phyloP scores from a whole-genome alignment of 37 sponge, comb jelly and placozoan genomes.

The Beroe ovata region DNA sequence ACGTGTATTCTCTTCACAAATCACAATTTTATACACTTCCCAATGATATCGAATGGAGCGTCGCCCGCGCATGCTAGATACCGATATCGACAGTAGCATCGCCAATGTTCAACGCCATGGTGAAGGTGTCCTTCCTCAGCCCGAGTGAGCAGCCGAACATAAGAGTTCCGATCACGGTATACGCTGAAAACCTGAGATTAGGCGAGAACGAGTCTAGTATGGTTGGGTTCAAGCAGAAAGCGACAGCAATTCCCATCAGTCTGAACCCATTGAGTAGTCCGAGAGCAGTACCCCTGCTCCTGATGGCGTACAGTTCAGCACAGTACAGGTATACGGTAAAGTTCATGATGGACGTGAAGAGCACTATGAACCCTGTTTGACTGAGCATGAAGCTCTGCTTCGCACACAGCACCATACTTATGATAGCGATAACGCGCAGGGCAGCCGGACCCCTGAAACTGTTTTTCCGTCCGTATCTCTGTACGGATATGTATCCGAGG shows the following conservation, averaged over 20 bases:
- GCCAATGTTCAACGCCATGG: constrained; percentile 47
- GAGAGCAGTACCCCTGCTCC: constrained; percentile 3
- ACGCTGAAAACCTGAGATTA: background rate
- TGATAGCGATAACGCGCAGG: background rate
- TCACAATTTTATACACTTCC: too few species aligned
- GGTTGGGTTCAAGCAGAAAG: background rate
- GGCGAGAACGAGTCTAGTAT: background rate
- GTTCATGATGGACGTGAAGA: constrained; percentile 13
- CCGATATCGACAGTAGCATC: constrained; percentile 45
- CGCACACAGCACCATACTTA: constrained; percentile 44
- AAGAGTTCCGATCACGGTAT: constrained; percentile 19
- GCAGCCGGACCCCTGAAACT: constrained; percentile 57
- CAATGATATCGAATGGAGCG: too few species aligned
- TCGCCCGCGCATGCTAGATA: too few species aligned
- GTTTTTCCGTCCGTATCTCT: constrained; percentile 59
- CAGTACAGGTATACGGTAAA: constrained; percentile 24
- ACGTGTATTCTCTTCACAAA: too few species aligned
- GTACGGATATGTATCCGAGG: constrained; percentile 35
- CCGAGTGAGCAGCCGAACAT: constrained; percentile 54
- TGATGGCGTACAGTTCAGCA: background rate
- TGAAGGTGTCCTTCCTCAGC: constrained; percentile 48
- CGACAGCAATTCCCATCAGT: constrained; percentile 4
- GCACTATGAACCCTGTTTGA: constrained; percentile 13
- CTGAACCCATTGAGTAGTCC: constrained; percentile 30
- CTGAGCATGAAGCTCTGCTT: background rate